Evolutionary conservation across 1,140 invertebrate species (phyloP).

Genomic region (Radopholus similis): DNA sequence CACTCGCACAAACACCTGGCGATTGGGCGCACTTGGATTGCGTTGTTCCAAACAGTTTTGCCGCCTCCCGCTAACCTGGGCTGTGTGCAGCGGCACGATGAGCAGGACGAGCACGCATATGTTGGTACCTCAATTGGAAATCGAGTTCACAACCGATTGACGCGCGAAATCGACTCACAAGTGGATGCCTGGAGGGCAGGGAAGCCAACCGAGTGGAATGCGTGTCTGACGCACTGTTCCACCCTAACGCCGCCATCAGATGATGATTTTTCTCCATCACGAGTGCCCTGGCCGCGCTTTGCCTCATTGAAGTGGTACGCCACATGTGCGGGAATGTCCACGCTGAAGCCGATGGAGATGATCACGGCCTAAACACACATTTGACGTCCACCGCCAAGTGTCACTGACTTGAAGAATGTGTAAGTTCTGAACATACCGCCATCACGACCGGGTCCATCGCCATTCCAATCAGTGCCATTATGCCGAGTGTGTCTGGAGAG

Average conservation of each 20-base stretch:
- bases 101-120: conserved; percentile 68
- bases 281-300: conserved; percentile 1
- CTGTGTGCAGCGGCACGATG: conserved; percentile 83
- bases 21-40: neutral
- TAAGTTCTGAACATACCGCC: no score
- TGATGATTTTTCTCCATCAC: neutral
- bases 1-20: conserved; percentile 43
- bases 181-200: conserved; percentile 28
- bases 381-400: neutral
- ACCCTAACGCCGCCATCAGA: conserved; percentile 1
- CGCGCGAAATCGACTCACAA: neutral
- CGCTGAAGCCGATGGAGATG: conserved; percentile 62
- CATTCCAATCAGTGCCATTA: conserved; percentile 59
- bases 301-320: conserved; percentile 45
- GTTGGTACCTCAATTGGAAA: conserved; percentile 13
- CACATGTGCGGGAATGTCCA: conserved; percentile 52
- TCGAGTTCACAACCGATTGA: neutral
- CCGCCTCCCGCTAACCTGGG: conserved; percentile 11
- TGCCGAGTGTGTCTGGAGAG: conserved; percentile 54
- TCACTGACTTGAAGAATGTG: no score
- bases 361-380: no score
- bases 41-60: neutral
- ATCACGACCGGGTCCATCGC: conserved; percentile 61
- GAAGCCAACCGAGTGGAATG: conserved; percentile 23
- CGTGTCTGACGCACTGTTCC: conserved; percentile 1